Evolutionary conservation across 2,113 vertebrate genomes (phyloP), one percentile per base, ranked within the genome.

Genomic region (Todiramphus chloris): DNA sequence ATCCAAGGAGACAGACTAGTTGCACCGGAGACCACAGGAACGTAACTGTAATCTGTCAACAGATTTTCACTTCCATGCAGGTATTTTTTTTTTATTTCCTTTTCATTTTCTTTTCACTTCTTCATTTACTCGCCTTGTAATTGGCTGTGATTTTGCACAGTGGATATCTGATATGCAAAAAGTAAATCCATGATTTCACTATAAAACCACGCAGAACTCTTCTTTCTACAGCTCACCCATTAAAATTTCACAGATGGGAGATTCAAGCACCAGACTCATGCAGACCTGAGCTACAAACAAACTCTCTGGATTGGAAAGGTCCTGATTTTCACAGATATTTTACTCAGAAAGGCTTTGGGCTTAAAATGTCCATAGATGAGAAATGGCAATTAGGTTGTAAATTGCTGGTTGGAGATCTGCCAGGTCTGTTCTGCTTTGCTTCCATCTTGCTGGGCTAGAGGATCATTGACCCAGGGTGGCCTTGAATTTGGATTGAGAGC

Each of bases 231-330:
- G 28, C 17, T 80, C 8, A 24, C 78, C 74, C 75, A 91, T 93
- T 91, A 95, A 93, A 94, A 94, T 93, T 69, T 91, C 85, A 95
- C 82, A 93, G 72, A 95, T 87, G 82, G 48, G 68, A 90, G 88
- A 80, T 83, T 94, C 68, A 79, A 55, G 44, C 68, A 62, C 30
- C 44, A 70, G 68, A 44, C 31, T 76, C 7, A 66, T 27, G 68
- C 63, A 85, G 59, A 87, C 72, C 37, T 83, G 72, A 94, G 59
- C 75, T 68, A 91, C 59, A 95, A 93, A 88, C 64, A 77, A 94
- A 55, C 30, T 24, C 72, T 86, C 68, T 86, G 75, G 43, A 64
- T 39, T 74, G 25, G 67, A 88, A 95, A 93, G 60, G 13, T 33
- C 46, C 31, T 72, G 39, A 83, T 92, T 94, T 96, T 93, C 46